A percentile compares a stretch with the other conserved stretches of the same genome.
phyloP scores from a whole-genome alignment of 2,797 vertebrate species.

The Neoniphon sammara region DNA sequence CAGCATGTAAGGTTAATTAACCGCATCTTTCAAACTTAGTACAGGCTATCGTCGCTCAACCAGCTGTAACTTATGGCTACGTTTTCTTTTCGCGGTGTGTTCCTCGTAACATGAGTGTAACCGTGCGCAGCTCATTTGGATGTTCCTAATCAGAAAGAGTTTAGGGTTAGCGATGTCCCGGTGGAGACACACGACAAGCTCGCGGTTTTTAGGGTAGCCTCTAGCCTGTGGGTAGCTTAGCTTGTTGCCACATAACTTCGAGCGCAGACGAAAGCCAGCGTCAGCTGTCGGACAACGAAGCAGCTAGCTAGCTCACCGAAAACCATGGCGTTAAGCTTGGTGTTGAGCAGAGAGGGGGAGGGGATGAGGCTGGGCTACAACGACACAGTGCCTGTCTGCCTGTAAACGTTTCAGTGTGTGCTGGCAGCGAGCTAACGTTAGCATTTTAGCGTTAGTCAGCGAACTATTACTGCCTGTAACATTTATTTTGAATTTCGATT shows the following conservation, averaged over 20 bases:
- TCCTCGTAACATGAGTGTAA: conserved; percentile 36
- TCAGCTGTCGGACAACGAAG: conserved; percentile 61
- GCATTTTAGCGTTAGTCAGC: conserved; percentile 13
- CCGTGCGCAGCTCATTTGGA: conserved; percentile 40
- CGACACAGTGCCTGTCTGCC: conserved; percentile 67
- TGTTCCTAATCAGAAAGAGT: conserved; percentile 29
- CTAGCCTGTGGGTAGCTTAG: neutral
- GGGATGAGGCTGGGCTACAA: conserved; percentile 66
- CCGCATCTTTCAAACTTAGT: neutral
- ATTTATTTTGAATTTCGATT: conserved; percentile 48
- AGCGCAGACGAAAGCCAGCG: conserved; percentile 51
- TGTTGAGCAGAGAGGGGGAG: conserved; percentile 78
- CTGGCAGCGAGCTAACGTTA: conserved; percentile 36
- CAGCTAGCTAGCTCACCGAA: conserved; percentile 58
- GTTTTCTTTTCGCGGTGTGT: neutral
- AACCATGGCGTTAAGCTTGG: conserved; percentile 63
- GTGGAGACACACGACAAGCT: conserved; percentile 7
- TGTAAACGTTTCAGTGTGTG: conserved; percentile 22
- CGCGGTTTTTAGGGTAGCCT: neutral
- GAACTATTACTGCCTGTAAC: conserved; percentile 26
- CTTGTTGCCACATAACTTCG: conserved; percentile 43
- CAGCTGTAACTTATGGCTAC: neutral
- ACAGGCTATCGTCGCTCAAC: neutral
- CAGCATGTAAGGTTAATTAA: neutral
- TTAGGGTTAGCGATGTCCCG: conserved; percentile 26